Base-by-base conservation (phyloP, 1,140 invertebrate species). In the Drosophila elegans region DNA sequence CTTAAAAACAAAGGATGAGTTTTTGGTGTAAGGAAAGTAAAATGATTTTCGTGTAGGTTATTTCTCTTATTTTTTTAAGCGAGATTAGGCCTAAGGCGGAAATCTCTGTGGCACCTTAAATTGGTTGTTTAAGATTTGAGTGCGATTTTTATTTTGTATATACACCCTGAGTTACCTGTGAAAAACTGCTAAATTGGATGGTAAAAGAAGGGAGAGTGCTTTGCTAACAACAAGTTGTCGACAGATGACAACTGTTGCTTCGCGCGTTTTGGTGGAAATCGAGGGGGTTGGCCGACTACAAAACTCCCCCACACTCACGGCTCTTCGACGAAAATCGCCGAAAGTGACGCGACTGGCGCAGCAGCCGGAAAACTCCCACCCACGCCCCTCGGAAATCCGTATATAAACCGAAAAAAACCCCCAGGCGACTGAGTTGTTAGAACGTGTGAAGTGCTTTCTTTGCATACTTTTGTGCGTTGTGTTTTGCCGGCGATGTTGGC, bases 381-480 rank as follows among this genome's bases (percentile, higher is more conserved):
- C 36, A 10, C 13, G 2, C 10, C 4, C 32, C 34, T 3, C 2
- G 5, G 13, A 29, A 39, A 45, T 42, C 9, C 52, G 12, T 34
- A 60, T 32, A 44, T 44, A 51, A 21, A 27, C 45, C 54, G 27
- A 36, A 66, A 60, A 62, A 52, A 34, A 42, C 57, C 56, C 59
- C 39, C 36, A 41, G 69, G 62, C 79, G 74, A 80, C 59, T 48
- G 62, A 61, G 80, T 61, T 81, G 82, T 86, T 86, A 86, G 82
- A 88, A 79, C 85, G 83, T 89, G 83, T 86, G 84, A 86, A 86
- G 74, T 77, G 63, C 53, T 83, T 85, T 88, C 82, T 80, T 86
- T 86, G 83, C 83, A 86, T 86, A 86, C 83, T 86, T 86, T 86
- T 83, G 75, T 89, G 83, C 84, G 83, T 86, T 57, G 52, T 82